phyloP scores from a whole-genome alignment of 2,888 invertebrate genomes.

The Tachina lurida region DNA sequence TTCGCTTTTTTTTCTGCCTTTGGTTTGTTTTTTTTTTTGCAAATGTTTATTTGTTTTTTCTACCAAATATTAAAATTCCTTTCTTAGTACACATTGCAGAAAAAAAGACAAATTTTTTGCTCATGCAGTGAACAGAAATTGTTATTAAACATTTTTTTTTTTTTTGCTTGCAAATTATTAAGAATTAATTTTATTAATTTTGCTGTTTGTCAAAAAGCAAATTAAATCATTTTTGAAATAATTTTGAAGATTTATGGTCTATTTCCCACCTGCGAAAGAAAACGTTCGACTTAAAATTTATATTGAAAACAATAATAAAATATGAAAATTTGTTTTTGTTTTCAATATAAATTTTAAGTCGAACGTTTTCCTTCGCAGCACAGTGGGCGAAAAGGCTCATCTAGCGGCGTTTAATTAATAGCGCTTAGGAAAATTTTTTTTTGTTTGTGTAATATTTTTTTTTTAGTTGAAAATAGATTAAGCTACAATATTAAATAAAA shows the following conservation, averaged over 20 bases:
- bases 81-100: neutral
- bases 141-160: conserved; percentile 17
- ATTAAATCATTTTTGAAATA: neutral
- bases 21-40: conserved; percentile 13
- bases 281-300: too few relatives aligned
- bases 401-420: too few relatives aligned
- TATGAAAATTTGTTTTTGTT: too few relatives aligned
- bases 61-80: conserved; percentile 33
- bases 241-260: conserved; percentile 19
- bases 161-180: neutral
- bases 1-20: neutral
- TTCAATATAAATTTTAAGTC: too few relatives aligned
- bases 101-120: conserved; percentile 1
- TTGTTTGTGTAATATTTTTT: too few relatives aligned
- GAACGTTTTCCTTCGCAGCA: too few relatives aligned
- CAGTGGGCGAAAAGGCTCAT: too few relatives aligned
- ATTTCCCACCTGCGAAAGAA: too few relatives aligned
- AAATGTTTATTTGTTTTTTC: conserved; percentile 16
- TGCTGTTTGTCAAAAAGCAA: conserved; percentile 5
- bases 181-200: conserved; percentile 24
- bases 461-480: too few relatives aligned
- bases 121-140: neutral
- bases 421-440: too few relatives aligned
- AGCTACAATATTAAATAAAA: too few relatives aligned
- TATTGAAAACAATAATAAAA: too few relatives aligned